Base-by-base conservation (phyloP, 2,113 vertebrate genomes). In the Saimiri boliviensis region DNA sequence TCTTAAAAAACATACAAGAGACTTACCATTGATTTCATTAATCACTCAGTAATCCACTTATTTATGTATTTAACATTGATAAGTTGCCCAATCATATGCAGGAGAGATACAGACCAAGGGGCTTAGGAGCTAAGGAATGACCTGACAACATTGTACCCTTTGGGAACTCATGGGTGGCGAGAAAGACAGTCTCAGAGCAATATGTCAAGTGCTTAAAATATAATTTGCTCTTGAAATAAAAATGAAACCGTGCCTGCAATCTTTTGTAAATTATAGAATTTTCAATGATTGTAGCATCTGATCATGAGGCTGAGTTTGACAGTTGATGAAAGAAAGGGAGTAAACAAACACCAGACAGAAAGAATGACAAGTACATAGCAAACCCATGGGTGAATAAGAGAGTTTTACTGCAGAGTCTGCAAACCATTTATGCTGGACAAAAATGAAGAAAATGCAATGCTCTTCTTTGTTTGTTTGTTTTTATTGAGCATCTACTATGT, bases 181-280 rank as follows among this genome's bases (percentile, higher is more conserved):
- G 27, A 87, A 89, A 77, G 10, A 92, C 1, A 12, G 5, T 80
- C 42, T 86, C 63, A 86, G 16, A 66, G 35, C 19, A 93, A 25
- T n/a, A 30, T 37, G 37, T 74, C 35, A 56, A 92, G 12, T 71
- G 4, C 21, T 79, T 56, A 79, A 23, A 79, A 27, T 19, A 79
- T 54, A 56, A 47, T 77, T 86, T 97, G 10, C 74, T 92, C 6
- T 21, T 70, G n/a, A 85, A 71, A 74, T 73, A 86, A 77, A 95
- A 82, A 71, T 63, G 49, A 88, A 95, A 1, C 45, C 42, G 1
- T 73, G 10, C 4, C 37, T 21, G 37, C 0, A 80, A 5, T 83
- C 37, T 71, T 91, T 52, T 17, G 27, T 37, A 58, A 82, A 45
- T 45, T 19, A 86, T 16, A 14, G 52, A n/a, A 56, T 92, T 93